phyloP scores from a whole-genome alignment of 1,140 invertebrate species.

The Lerema accius region DNA sequence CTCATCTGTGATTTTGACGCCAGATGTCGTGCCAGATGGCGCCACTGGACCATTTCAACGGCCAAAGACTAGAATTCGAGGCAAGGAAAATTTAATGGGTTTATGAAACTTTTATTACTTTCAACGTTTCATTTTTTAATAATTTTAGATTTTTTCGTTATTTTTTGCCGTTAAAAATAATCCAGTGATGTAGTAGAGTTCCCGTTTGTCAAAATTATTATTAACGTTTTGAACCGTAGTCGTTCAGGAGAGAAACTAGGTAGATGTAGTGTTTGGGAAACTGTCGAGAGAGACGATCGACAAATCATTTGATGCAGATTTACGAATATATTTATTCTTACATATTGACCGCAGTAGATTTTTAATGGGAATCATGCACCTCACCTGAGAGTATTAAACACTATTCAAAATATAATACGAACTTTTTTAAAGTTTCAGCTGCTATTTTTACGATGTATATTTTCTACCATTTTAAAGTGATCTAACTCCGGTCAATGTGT shows the following conservation, averaged over 20 bases:
- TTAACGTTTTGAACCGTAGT: slow-evolving; percentile 9
- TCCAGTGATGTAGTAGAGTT: slow-evolving; percentile 6
- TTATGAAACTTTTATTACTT: not conserved
- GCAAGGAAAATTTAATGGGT: not conserved
- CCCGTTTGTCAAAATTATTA: slow-evolving; percentile 33
- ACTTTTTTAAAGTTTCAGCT: too few relatives aligned
- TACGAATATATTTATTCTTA: not conserved
- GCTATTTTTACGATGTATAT: too few relatives aligned
- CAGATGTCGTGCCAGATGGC: slow-evolving; percentile 51
- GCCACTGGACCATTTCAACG: slow-evolving; percentile 35
- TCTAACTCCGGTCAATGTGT: slow-evolving; percentile 3
- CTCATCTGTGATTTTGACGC: slow-evolving; percentile 66
- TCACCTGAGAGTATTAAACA: too few relatives aligned
- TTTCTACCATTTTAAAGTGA: too few relatives aligned
- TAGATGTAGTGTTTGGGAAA: not conserved
- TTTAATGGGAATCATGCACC: too few relatives aligned
- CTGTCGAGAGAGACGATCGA: slow-evolving; percentile 2
- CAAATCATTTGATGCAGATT: slow-evolving; percentile 1
- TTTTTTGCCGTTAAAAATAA: slow-evolving; percentile 21
- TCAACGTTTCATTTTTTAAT: not conserved
- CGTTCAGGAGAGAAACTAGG: slow-evolving; percentile 7
- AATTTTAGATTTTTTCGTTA: slow-evolving; percentile 1
- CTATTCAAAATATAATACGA: too few relatives aligned
- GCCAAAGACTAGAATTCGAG: slow-evolving; percentile 13
- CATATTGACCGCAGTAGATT: not conserved